Conservation (phyloP, 2,113 vertebrate genomes). For the Erythrolamprus reginae region DNA sequence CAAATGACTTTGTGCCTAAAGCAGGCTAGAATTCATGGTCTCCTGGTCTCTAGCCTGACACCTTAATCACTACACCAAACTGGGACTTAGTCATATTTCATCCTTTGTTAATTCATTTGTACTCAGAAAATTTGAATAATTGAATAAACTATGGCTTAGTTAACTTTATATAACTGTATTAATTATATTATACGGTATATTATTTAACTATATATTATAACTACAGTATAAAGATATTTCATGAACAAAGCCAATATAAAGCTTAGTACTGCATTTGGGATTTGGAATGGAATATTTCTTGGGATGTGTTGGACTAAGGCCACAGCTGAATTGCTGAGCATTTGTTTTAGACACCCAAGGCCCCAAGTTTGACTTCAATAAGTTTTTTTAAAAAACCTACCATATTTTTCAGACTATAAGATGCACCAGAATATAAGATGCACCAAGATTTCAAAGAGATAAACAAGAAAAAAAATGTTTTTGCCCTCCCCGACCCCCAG, state of each 20-base stretch:
- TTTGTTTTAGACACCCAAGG: background rate
- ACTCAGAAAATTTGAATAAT: background rate
- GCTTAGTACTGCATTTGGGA: background rate
- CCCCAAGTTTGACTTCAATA: background rate
- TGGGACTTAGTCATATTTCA: background rate
- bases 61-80: background rate
- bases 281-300: background rate
- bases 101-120: background rate
- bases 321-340: background rate
- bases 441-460: too few species aligned
- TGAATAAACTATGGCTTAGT: background rate
- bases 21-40: background rate
- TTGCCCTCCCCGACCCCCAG: too few species aligned
- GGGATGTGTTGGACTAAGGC: background rate
- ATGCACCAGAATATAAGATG: too few species aligned
- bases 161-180: background rate
- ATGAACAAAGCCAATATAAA: background rate
- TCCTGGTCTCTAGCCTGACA: background rate
- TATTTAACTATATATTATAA: background rate
- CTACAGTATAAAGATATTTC: background rate
- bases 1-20: background rate
- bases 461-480: too few species aligned
- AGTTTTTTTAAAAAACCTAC: background rate
- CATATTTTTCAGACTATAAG: too few species aligned
- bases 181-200: background rate